A percentile compares a stretch with the other conserved stretches of the same genome.
Evolutionary conservation across 2,113 vertebrate genomes (phyloP).

Genomic region (Oncorhynchus masou): DNA sequence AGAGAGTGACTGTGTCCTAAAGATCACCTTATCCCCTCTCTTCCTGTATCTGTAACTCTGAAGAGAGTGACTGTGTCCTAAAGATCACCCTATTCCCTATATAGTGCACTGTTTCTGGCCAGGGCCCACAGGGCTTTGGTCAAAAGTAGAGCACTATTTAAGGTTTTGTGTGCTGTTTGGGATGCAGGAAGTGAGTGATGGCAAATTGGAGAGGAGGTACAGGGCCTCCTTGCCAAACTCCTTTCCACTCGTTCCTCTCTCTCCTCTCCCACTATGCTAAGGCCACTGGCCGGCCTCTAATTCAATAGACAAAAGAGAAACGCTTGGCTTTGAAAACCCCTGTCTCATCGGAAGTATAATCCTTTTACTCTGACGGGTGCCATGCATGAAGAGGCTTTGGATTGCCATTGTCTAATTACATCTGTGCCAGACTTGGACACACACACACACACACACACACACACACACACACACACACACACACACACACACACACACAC

Average conservation of each 20-base stretch:
- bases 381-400: slow-evolving; percentile 30
- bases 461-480: background rate
- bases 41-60: slow-evolving; percentile 19
- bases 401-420: slow-evolving; percentile 53
- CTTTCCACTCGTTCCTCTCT: slow-evolving; percentile 6
- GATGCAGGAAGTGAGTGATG: slow-evolving; percentile 21
- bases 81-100: background rate
- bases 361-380: slow-evolving; percentile 31
- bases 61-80: background rate
- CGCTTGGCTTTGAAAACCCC: slow-evolving; percentile 48
- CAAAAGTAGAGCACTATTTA: no score
- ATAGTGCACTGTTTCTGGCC: no score
- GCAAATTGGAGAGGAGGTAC: slow-evolving; percentile 34
- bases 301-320: slow-evolving; percentile 48
- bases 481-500: no score
- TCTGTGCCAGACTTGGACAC: slow-evolving; percentile 32
- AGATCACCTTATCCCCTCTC: background rate
- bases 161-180: no score
- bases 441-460: no score
- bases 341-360: slow-evolving; percentile 36
- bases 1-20: background rate
- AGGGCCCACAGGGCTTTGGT: no score
- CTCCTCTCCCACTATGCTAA: slow-evolving; percentile 38
- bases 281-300: slow-evolving; percentile 51
- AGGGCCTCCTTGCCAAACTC: no score